phyloP scores from a whole-genome alignment of 1,140 invertebrate genomes.

The Halyomorpha halys region DNA sequence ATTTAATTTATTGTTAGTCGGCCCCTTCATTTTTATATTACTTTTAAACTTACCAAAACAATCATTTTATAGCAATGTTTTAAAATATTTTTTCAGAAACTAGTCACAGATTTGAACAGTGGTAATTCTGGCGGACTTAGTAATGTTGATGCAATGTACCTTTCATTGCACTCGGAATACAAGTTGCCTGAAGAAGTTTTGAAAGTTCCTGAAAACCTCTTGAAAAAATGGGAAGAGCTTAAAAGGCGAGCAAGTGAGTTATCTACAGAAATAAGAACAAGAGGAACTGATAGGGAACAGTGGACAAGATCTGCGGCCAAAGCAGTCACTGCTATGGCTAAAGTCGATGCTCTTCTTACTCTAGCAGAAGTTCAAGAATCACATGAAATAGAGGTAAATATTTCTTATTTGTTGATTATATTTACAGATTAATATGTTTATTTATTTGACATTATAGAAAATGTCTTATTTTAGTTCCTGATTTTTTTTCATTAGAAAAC shows the following conservation, averaged over 20 bases:
- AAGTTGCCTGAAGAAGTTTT: not conserved
- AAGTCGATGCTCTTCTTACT: not conserved
- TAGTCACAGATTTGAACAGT: constrained; percentile 9
- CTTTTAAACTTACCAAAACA: too few species aligned
- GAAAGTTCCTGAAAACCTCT: not conserved
- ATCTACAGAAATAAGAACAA: not conserved
- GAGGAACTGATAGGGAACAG: not conserved
- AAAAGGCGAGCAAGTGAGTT: not conserved
- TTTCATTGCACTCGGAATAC: not conserved
- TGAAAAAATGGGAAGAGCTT: constrained; percentile 5
- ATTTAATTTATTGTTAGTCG: too few species aligned
- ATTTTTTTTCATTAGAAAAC: too few species aligned
- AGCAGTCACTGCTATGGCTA: constrained; percentile 4
- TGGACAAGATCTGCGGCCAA: constrained; percentile 1
- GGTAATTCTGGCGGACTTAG: constrained; percentile 7
- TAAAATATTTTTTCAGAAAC: constrained; percentile 16
- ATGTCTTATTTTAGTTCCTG: too few species aligned
- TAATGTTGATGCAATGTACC: constrained; percentile 6
- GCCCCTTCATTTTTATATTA: too few species aligned
- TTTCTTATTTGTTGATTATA: not conserved
- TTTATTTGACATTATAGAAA: too few species aligned
- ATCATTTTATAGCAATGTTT: not conserved
- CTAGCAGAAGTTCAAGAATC: constrained; percentile 9
- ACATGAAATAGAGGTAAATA: constrained; percentile 8
- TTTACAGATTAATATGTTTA: not conserved